Conservation (phyloP, 2,113 vertebrate species). For the Nannospalax galili region DNA sequence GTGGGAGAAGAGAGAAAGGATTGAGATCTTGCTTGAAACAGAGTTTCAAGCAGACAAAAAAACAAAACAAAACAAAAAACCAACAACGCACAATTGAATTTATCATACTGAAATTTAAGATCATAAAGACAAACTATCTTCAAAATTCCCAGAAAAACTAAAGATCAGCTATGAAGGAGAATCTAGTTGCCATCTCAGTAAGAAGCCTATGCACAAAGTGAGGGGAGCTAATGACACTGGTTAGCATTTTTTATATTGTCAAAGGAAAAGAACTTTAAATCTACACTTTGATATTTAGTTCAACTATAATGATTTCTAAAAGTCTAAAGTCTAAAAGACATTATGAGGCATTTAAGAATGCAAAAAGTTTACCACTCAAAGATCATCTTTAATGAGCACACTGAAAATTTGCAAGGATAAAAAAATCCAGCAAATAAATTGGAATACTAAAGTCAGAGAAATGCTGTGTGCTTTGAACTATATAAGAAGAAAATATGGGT, state of each 20-base stretch:
- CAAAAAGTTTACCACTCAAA: background rate
- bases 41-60: too few species aligned
- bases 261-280: background rate
- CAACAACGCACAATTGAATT: background rate
- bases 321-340: background rate
- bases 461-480: background rate
- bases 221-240: background rate
- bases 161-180: background rate
- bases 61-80: background rate
- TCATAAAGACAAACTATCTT: background rate
- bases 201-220: background rate
- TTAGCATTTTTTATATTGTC: background rate
- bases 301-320: background rate
- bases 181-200: background rate
- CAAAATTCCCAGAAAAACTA: background rate
- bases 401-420: background rate
- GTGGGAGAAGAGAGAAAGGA: background rate
- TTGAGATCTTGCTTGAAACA: too few species aligned
- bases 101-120: background rate
- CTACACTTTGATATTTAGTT: background rate
- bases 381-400: background rate
- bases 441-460: background rate
- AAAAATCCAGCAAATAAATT: background rate
- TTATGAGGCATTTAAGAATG: background rate
- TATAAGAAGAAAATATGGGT: background rate